Percentiles rank a stretch among this genome's conserved stretches.
These are phyloP conservation scores for Neostethus bicornis DNA, from an alignment of 2,797 vertebrate species.

Conservation along the genomic window DNA sequence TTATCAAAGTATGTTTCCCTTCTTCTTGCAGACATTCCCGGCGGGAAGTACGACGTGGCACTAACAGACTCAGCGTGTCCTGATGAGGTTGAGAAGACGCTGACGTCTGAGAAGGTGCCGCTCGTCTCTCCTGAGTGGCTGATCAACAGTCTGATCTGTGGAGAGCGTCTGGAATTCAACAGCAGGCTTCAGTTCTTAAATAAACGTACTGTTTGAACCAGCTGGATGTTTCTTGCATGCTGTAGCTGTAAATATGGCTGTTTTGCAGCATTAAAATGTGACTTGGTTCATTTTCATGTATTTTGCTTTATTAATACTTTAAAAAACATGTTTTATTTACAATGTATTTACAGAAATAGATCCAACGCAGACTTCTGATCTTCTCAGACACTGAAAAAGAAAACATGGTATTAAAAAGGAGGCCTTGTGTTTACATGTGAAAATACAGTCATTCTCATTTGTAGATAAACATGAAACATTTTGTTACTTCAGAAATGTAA, in stretches of 20 bases:
- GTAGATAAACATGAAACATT: too few species aligned
- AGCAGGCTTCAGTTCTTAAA: conserved; percentile 84
- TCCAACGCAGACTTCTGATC: background rate
- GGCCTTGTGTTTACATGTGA: too few species aligned
- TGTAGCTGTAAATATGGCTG: conserved; percentile 90
- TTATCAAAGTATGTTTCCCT: too few species aligned
- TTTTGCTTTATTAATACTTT: conserved; percentile 46
- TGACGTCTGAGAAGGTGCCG: conserved; percentile 82
- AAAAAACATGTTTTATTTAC: conserved; percentile 53
- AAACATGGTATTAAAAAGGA: too few species aligned
- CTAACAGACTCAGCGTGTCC: conserved; percentile 87
- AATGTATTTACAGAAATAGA: conserved; percentile 43
- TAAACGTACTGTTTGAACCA: conserved; percentile 48
- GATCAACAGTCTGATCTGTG: conserved; percentile 92
- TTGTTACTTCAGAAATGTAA: too few species aligned
- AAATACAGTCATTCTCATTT: too few species aligned
- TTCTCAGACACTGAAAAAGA: conserved; percentile 52
- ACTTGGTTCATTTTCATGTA: conserved; percentile 82
- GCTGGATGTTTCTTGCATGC: conserved; percentile 77
- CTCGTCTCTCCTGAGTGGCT: conserved; percentile 95
- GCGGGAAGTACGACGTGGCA: conserved; percentile 88
- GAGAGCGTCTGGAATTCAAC: conserved; percentile 84
- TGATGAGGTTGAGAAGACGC: conserved; percentile 82
- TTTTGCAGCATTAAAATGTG: conserved; percentile 93
- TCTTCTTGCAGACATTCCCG: conserved; percentile 79